Base-by-base conservation (phyloP, 2,888 invertebrate genomes). In the Linyphia triangularis region DNA sequence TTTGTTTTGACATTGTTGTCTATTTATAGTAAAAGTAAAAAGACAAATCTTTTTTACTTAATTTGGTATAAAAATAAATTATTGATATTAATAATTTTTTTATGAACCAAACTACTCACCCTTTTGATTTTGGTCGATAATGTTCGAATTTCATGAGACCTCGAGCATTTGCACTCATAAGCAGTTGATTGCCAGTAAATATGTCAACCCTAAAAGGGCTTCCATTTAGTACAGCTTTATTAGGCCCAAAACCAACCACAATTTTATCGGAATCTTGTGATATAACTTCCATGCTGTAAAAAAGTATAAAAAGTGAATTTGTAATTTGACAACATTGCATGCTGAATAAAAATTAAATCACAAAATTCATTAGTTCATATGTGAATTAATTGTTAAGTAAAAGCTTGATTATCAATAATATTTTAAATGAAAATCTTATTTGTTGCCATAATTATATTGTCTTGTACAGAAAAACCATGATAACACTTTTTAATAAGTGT, bases 121-220 rank as follows among this genome's bases (percentile, higher is more conserved):
- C 72, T 37, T 82, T 65, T n/a, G 59, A 72, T 92, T 96, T 97
- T 28, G 93, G 93, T 90, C 97, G 94, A 90, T 96, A 94, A 90
- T 99, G 98, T 92, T 99, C 99, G 92, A 98, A 97, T 91, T 96
- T 95, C 93, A 99, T 95, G 90, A 99, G 95, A n/a, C 97, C 96
- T 91, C 96, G 95, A 24, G 96, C 96, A 93, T 99, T 99, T 22
- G 96, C 93, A 24, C 96, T 95, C 13, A 97, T 95, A 0, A 96
- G 95, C 13, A 97, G 94, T 43, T 95, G 94, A 86, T 94, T 94
- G 89, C 95, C 95, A 69, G 93, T 92, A 91, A 95, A 95, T 91
- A 98, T 95, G 92, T 99, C 98, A 4, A 99, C 92, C 92, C 96
- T 95, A 91, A 99, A 96, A 0, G 99, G 99, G 81, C 95, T 94